phyloP scores from a whole-genome alignment of 2,113 vertebrate genomes.

The Cariama cristata region DNA sequence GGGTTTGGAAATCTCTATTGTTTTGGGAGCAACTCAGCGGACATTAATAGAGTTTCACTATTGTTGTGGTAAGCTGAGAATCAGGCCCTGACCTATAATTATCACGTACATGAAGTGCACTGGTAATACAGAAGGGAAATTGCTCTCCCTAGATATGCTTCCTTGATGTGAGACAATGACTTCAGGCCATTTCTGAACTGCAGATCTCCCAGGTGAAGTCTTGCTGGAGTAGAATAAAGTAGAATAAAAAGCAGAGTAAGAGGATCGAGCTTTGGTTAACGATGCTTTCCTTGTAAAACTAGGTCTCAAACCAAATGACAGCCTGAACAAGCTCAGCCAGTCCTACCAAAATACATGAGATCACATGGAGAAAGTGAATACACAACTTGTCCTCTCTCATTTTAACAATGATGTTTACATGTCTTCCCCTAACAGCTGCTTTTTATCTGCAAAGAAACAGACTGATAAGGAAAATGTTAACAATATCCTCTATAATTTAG shows the following conservation, averaged over 20 bases:
- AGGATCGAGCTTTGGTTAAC: conserved; percentile 39
- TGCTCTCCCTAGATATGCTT: conserved; percentile 35
- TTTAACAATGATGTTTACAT: not conserved
- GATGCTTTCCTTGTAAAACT: conserved; percentile 20
- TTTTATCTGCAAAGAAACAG: not conserved
- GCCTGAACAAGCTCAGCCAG: not conserved
- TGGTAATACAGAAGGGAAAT: conserved; percentile 56
- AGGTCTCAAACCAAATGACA: not conserved
- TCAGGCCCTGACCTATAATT: conserved; percentile 63
- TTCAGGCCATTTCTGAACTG: conserved; percentile 61
- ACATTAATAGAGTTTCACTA: not conserved
- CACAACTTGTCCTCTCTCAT: not conserved
- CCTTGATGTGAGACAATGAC: conserved; percentile 53
- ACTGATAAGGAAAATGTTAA: not conserved
- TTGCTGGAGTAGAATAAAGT: conserved; percentile 37
- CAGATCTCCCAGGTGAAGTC: conserved; percentile 62
- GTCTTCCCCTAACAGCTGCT: not conserved
- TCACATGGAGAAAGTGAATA: not conserved
- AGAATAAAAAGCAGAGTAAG: conserved; percentile 20
- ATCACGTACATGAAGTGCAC: conserved; percentile 20
- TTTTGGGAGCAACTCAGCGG: not conserved
- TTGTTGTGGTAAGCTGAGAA: conserved; percentile 30
- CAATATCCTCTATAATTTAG: not conserved
- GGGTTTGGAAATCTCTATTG: conserved; percentile 9
- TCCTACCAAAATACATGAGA: not conserved